phyloP scores from a whole-genome alignment of 2,888 invertebrate genomes.

The Cynaeus angustus region DNA sequence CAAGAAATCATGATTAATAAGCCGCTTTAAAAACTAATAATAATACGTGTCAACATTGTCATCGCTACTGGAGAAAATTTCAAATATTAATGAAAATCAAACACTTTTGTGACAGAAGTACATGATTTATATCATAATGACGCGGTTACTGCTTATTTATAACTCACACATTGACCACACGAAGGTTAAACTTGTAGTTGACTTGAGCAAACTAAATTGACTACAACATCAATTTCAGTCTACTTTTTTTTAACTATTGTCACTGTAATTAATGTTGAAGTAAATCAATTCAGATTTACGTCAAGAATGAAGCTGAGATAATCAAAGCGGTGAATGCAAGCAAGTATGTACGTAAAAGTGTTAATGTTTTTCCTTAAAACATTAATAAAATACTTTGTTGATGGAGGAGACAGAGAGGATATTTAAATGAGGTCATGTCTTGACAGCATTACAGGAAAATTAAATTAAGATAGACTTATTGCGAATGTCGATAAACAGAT shows the following conservation, averaged over 20 bases:
- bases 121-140: slow-evolving; percentile 33
- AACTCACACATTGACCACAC: slow-evolving; percentile 8
- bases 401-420: not conserved
- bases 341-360: slow-evolving; percentile 3
- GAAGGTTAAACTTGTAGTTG: slow-evolving; percentile 33
- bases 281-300: slow-evolving; percentile 33
- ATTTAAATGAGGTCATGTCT: slow-evolving; percentile 20
- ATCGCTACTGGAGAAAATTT: not conserved
- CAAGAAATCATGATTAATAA: slow-evolving; percentile 5
- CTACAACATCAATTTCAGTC: slow-evolving; percentile 27
- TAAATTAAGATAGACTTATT: not conserved
- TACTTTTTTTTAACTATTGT: slow-evolving; percentile 21
- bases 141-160: slow-evolving; percentile 37
- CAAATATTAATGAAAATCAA: not conserved
- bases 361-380: slow-evolving; percentile 10
- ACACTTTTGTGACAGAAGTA: not conserved
- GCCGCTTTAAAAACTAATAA: slow-evolving; percentile 2
- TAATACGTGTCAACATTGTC: slow-evolving; percentile 14
- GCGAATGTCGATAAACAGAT: no score
- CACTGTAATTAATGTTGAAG: slow-evolving; percentile 33
- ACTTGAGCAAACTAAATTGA: slow-evolving; percentile 35
- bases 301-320: slow-evolving; percentile 19
- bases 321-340: slow-evolving; percentile 18
- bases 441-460: slow-evolving; percentile 1
- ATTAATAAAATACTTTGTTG: slow-evolving; percentile 5